Evolutionary conservation across 2,888 invertebrate genomes (phyloP), one percentile per base, ranked within the genome.

Genomic region (Matsumyia berberina): DNA sequence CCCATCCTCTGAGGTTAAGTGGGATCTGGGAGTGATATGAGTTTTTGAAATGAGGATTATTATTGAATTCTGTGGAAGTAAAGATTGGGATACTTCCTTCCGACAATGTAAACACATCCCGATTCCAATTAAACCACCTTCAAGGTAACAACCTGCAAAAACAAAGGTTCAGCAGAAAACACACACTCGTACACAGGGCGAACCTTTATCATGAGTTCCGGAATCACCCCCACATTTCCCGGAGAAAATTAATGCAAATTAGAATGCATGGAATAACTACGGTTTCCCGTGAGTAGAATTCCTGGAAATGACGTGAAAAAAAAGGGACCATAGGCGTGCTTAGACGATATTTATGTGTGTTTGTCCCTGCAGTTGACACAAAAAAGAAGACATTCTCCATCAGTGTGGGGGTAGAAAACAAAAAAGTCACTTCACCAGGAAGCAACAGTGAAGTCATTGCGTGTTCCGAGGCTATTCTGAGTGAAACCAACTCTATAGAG

Each of bases 161-260:
- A 57, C 24, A 78, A 58, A 44, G 42, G 24, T 72, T 55, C 39
- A 31, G 6, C 12, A 35, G n/a, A 49, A 49, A n/a, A 62, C 35
- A 62, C 12, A 33, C 6, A 17, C 42, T 33, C 24, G 33, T 31
- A 67, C 35, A 35, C 17, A 44, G 5, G 17, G 19, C 35, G 44
- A 46, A 31, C 62, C 51, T 57, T 73, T 83, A 79, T 77, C 72
- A 60, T 2, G 35, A 53, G 42, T 46, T 80, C 55, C 60, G 78
- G 42, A 74, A 70, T 64, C 46, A 37, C 46, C 66, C 51, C 12
- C 19, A 57, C 51, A 64, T 58, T 83, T 78, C 31, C 49, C 49
- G 55, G 44, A 33, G 35, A 39, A 69, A 83, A 74, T 64, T 64
- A 85, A 85, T 74, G 74, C 79, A 79, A 85, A 85, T 85, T 70